phyloP scores from a whole-genome alignment of 2,797 vertebrate genomes.

The Pangasius larnaudii region DNA sequence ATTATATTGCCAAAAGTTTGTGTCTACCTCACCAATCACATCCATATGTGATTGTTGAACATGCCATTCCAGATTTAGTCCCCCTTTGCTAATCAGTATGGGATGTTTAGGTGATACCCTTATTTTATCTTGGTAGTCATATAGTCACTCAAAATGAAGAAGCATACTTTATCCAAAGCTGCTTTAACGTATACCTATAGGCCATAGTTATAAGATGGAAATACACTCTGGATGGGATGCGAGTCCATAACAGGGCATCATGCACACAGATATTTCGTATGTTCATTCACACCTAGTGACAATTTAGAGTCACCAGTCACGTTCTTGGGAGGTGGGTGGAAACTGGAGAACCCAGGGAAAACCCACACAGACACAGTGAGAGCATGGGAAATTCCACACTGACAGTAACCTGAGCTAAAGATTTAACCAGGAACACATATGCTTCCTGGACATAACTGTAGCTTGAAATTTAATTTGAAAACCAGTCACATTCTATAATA shows the following conservation, averaged over 20 bases:
- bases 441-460: neutral
- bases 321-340: neutral
- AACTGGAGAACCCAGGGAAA: constrained; percentile 2
- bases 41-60: neutral
- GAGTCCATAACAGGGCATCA: neutral
- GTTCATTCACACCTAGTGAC: neutral
- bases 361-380: neutral
- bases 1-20: neutral
- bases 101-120: neutral
- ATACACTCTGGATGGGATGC: too few relatives aligned
- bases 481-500: neutral
- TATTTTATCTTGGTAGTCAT: neutral
- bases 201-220: neutral
- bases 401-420: neutral
- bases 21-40: neutral
- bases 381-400: neutral
- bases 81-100: neutral
- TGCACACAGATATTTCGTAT: neutral
- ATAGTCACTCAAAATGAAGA: neutral
- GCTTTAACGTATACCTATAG: neutral
- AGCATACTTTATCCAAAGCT: neutral
- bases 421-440: too few relatives aligned
- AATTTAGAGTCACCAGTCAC: neutral
- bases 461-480: neutral
- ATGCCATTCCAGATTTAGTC: neutral